Evolutionary conservation across 2,113 vertebrate species (phyloP).

Genomic region (Thomomys bottae): DNA sequence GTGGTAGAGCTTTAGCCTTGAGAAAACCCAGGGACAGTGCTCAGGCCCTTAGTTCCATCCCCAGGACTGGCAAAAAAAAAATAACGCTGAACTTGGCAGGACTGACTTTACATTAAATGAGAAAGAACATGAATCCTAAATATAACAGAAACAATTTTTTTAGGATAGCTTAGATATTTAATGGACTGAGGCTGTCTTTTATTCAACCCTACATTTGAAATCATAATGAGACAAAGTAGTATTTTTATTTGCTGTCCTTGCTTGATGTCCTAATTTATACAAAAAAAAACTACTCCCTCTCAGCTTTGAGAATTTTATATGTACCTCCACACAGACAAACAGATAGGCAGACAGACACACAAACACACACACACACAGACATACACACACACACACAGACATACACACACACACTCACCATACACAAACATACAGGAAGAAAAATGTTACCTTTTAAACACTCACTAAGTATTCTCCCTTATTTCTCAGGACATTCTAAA

Average conservation of each 20-base stretch:
- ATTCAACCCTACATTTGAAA: not conserved
- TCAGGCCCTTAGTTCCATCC: no score
- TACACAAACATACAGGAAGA: not conserved
- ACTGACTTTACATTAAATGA: not conserved
- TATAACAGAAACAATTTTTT: not conserved
- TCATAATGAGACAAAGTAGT: not conserved
- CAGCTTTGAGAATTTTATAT: not conserved
- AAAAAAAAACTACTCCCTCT: not conserved
- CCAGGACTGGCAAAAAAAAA: no score
- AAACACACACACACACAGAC: not conserved
- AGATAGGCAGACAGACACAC: not conserved
- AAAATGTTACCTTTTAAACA: not conserved
- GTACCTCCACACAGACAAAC: not conserved
- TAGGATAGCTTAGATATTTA: not conserved
- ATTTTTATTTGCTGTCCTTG: conserved; percentile 5
- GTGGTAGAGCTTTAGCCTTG: no score
- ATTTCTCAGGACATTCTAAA: not conserved
- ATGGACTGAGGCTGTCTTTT: not conserved
- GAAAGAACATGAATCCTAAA: not conserved
- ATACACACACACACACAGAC: no score
- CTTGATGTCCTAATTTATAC: not conserved
- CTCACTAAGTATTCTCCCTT: not conserved
- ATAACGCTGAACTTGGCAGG: not conserved
- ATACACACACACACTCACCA: not conserved
- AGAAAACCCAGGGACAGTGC: no score